Conservation (phyloP, 2,797 vertebrate species). For the Carcharodon carcharias region DNA sequence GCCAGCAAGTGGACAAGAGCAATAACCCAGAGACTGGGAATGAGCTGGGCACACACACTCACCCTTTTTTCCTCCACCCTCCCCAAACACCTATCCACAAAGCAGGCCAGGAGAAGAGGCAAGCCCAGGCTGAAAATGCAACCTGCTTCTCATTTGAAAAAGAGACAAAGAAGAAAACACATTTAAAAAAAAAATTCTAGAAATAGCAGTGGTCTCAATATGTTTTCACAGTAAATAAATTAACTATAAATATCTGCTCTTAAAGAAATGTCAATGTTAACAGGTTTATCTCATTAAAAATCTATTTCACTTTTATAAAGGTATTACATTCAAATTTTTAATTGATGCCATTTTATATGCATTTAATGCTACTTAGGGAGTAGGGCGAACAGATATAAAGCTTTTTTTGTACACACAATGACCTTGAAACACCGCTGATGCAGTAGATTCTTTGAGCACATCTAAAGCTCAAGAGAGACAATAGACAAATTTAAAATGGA, state of each 20-base stretch:
- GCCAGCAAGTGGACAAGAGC: no score
- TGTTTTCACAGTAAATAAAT: neutral
- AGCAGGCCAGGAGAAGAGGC: no score
- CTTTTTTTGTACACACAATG: neutral
- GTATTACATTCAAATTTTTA: neutral
- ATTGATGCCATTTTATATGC: neutral
- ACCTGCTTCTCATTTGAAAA: neutral
- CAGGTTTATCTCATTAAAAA: neutral
- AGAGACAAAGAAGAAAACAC: neutral
- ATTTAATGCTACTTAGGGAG: neutral
- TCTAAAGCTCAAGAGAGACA: neutral
- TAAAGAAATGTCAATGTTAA: neutral
- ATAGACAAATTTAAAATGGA: neutral
- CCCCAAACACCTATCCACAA: no score
- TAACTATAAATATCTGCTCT: neutral
- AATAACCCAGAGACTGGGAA: no score
- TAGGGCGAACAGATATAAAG: neutral
- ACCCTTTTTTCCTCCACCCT: no score
- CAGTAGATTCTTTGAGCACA: neutral
- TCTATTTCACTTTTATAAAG: neutral
- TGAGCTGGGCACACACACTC: no score
- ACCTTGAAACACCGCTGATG: no score
- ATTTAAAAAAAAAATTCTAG: neutral
- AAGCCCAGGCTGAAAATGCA: no score
- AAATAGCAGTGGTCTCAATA: neutral